Evolutionary conservation across 2,888 invertebrate genomes (phyloP).

Genomic region (Sturmia bella): DNA sequence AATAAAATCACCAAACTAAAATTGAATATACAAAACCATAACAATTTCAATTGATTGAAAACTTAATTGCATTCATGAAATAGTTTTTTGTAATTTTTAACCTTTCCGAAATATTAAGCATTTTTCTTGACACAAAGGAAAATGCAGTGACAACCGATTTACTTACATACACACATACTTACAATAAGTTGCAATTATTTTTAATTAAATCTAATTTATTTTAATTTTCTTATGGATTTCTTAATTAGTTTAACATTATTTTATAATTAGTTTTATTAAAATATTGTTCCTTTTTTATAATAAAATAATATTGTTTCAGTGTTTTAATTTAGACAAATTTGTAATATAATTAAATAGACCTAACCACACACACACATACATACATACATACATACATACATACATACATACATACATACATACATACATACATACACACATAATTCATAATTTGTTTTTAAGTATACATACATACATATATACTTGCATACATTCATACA

Average conservation of each 20-base stretch:
- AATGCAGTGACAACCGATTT: no score
- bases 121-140: no score
- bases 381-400: constrained; percentile 59
- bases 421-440: constrained; percentile 28
- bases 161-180: no score
- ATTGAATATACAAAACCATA: neutral
- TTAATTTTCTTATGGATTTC: constrained; percentile 40
- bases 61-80: constrained; percentile 44
- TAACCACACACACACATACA: constrained; percentile 47
- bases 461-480: constrained; percentile 24
- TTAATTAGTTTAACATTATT: constrained; percentile 71
- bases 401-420: constrained; percentile 60
- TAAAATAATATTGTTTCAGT: constrained; percentile 60
- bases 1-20: constrained; percentile 20
- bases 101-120: constrained; percentile 75
- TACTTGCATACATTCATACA: constrained; percentile 63
- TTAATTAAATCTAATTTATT: constrained; percentile 36
- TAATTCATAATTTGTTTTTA: constrained; percentile 63
- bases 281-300: constrained; percentile 69
- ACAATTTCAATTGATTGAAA: constrained; percentile 34
- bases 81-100: constrained; percentile 74
- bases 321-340: constrained; percentile 68
- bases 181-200: constrained; percentile 10
- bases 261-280: constrained; percentile 71
- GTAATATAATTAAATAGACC: constrained; percentile 69